Percentiles rank a stretch among this genome's conserved stretches.
Conservation (phyloP, 2,888 invertebrate genomes). For the Lydus trimaculatus region DNA sequence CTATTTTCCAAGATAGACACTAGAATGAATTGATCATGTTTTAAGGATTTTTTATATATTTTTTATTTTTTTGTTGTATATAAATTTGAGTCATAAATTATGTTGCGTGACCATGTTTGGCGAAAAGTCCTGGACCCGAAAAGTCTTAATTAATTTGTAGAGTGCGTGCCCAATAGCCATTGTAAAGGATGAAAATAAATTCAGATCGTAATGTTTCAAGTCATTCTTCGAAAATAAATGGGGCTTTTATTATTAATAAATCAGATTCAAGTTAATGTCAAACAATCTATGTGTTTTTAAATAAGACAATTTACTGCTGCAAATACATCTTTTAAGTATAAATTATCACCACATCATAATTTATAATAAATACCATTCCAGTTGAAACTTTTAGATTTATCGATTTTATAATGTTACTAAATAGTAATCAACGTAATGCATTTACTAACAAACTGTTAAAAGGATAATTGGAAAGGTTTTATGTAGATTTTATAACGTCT, state of each 20-base stretch:
- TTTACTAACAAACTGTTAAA: slow-evolving; percentile 35
- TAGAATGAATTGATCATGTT: background rate
- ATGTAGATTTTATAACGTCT: slow-evolving; percentile 45
- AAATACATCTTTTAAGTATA: slow-evolving; percentile 17
- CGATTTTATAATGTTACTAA: slow-evolving; percentile 15
- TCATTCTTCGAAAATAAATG: slow-evolving; percentile 36
- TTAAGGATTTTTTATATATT: background rate
- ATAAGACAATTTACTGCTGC: slow-evolving; percentile 20
- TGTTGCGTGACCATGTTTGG: slow-evolving; percentile 38
- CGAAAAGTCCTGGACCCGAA: slow-evolving; percentile 24
- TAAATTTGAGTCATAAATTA: slow-evolving; percentile 32
- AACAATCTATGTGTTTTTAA: slow-evolving; percentile 11
- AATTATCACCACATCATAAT: slow-evolving; percentile 11
- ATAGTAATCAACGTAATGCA: slow-evolving; percentile 47
- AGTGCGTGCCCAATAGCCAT: slow-evolving; percentile 43
- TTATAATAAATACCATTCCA: background rate
- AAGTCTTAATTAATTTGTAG: slow-evolving; percentile 47
- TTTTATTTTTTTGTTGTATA: background rate
- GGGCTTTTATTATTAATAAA: slow-evolving; percentile 32
- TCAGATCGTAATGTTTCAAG: slow-evolving; percentile 36
- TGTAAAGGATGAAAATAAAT: slow-evolving; percentile 41
- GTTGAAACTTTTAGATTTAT: slow-evolving; percentile 13
- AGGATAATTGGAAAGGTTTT: slow-evolving; percentile 50
- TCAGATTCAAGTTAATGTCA: slow-evolving; percentile 32
- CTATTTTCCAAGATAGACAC: background rate